Conservation (phyloP, 2,888 invertebrate genomes). For the Tiphia femorata region DNA sequence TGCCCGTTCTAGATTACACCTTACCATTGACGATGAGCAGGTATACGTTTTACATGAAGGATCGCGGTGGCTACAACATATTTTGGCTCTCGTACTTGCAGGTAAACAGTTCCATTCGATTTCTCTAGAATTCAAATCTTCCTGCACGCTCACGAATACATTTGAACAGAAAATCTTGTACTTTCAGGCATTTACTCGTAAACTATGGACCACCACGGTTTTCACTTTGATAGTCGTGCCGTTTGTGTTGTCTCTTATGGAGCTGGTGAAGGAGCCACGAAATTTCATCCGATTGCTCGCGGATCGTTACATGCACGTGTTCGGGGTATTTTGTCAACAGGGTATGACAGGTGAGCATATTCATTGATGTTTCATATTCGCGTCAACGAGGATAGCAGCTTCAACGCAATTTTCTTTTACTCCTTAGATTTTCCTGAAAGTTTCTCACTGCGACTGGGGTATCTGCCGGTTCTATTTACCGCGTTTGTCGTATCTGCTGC, state of each 20-base stretch:
- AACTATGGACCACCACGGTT: too few relatives aligned
- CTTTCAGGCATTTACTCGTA: too few relatives aligned
- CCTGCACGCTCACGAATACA: too few relatives aligned
- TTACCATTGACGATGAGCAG: conserved; percentile 47
- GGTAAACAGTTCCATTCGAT: conserved; percentile 42
- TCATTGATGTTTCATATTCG: neutral
- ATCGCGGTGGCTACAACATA: conserved; percentile 31
- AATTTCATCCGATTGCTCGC: too few relatives aligned
- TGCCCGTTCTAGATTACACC: conserved; percentile 53
- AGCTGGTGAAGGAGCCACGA: too few relatives aligned
- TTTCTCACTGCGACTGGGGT: conserved; percentile 29
- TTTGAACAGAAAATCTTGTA: too few relatives aligned
- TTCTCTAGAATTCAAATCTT: too few relatives aligned
- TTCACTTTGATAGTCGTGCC: too few relatives aligned
- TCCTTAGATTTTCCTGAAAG: conserved; percentile 32
- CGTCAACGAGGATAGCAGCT: neutral
- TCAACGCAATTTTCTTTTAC: neutral
- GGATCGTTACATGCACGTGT: conserved; percentile 39
- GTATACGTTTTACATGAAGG: conserved; percentile 47
- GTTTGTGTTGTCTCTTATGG: too few relatives aligned
- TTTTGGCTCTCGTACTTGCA: conserved; percentile 56
- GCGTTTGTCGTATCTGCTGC: conserved; percentile 31
- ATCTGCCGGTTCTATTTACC: conserved; percentile 33
- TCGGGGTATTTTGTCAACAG: conserved; percentile 57
- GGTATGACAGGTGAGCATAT: conserved; percentile 38